Conservation (phyloP, 1,140 invertebrate genomes). For the Lepidurus arcticus region DNA sequence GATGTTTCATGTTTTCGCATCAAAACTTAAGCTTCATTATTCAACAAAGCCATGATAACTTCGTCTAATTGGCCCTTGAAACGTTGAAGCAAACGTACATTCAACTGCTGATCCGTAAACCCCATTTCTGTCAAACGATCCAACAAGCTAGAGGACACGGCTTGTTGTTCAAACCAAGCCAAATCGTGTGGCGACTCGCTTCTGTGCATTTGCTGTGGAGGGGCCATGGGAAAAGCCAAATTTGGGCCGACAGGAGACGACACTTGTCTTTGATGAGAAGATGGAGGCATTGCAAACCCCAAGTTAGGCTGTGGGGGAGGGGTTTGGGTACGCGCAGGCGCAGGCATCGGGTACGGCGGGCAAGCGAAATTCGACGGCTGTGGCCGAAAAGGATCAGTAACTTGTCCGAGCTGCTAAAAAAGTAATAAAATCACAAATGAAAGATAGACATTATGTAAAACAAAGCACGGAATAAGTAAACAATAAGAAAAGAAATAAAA, state of each 20-base stretch:
- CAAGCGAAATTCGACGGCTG: too few relatives aligned
- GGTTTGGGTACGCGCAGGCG: too few relatives aligned
- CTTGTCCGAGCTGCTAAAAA: too few relatives aligned
- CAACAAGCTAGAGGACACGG: background rate
- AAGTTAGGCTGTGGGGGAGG: too few relatives aligned
- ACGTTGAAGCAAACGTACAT: constrained; percentile 23
- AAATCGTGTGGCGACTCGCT: background rate
- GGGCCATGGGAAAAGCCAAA: background rate
- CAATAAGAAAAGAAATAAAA: too few relatives aligned
- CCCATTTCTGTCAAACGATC: constrained; percentile 29
- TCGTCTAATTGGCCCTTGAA: constrained; percentile 27
- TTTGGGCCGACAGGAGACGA: background rate
- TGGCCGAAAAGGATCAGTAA: too few relatives aligned
- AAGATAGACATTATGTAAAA: too few relatives aligned
- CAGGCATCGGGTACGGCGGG: too few relatives aligned
- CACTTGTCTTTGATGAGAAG: too few relatives aligned
- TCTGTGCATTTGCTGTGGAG: background rate
- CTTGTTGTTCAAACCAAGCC: background rate
- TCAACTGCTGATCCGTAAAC: constrained; percentile 18
- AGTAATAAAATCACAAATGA: too few relatives aligned
- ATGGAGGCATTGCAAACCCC: too few relatives aligned
- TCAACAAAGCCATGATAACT: constrained; percentile 28
- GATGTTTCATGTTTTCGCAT: background rate
- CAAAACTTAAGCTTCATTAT: background rate
- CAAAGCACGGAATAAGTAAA: too few relatives aligned